Evolutionary conservation across 1,140 invertebrate species (phyloP).

Genomic region (Campoletis sonorensis): DNA sequence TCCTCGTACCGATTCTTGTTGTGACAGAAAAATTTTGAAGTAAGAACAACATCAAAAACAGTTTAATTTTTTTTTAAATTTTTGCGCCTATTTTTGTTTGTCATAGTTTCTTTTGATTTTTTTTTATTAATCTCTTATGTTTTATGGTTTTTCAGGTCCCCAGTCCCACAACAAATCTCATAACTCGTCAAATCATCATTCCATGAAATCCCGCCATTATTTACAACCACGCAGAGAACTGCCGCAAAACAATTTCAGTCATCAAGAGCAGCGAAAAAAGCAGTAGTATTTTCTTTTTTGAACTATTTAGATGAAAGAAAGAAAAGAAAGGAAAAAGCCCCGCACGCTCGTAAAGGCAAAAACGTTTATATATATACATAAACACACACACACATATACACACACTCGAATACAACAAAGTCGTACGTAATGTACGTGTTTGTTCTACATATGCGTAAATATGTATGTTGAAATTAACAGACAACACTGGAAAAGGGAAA

Average conservation of each 20-base stretch:
- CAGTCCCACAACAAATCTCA: constrained; percentile 69
- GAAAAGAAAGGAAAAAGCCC: constrained; percentile 6
- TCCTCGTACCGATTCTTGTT: no score
- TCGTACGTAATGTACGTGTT: constrained; percentile 39
- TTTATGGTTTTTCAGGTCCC: constrained; percentile 66
- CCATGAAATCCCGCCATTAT: constrained; percentile 71
- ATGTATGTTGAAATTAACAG: constrained; percentile 50
- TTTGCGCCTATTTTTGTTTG: constrained; percentile 18
- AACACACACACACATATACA: constrained; percentile 29
- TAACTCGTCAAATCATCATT: constrained; percentile 73
- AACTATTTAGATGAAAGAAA: constrained; percentile 22
- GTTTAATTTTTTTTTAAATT: constrained; percentile 11
- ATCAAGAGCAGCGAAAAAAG: constrained; percentile 61
- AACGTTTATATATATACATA: constrained; percentile 46
- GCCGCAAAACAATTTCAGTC: constrained; percentile 66
- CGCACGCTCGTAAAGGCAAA: constrained; percentile 52
- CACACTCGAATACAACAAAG: constrained; percentile 8
- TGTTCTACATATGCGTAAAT: constrained; percentile 52
- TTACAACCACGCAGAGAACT: constrained; percentile 68
- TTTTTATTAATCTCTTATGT: constrained; percentile 41
- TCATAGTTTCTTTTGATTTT: constrained; percentile 32
- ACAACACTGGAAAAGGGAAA: constrained; percentile 7
- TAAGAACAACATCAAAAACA: no score
- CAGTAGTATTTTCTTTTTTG: constrained; percentile 60
- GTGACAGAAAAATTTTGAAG: no score